Evolutionary conservation across 2,888 invertebrate species (phyloP), one percentile per base, ranked within the genome.

Genomic region (Melipona beecheii): DNA sequence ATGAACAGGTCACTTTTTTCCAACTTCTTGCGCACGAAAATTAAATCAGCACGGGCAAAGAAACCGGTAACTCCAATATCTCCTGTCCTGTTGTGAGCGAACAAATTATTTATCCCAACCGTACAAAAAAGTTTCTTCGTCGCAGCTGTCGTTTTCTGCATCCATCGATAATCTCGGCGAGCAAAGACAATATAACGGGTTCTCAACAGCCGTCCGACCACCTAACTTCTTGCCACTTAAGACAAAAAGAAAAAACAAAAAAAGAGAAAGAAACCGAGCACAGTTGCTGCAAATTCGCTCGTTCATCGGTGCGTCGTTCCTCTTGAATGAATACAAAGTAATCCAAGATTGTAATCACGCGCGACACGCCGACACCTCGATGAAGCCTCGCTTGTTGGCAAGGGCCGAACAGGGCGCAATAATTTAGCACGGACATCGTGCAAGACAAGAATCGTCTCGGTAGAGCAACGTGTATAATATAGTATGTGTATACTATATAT

Each of bases 401-500:
- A 24, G 27, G 74, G n/a, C 64, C 64, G 73, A 73, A 68, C 69
- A 36, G 19, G 86, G 60, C 78, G 84, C 66, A 82, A 88, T 87
- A 86, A 87, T 84, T 87, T 86, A 82, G 81, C 82, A 54, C 75
- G 78, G 72, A 73, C 84, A 88, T 75, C 82, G 81, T 64, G 81
- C 85, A 75, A 89, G 85, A 86, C 88, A 87, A 81, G 88, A 88
- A 88, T 89, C 88, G 87, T 88, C 89, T 83, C 84, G 86, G 72
- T 77, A 76, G 83, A 82, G 78, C 86, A 80, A 72, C 68, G 75
- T 60, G 24, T 24, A 24, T 5, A 52, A 17, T 60, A 24, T 60
- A 60, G 24, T 60, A 60, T 17, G 21, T 64, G 21, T 21, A 21
- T 19, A 31, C 31, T 19, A 21, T 4, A 21, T 64, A 27, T 19